Percentiles rank a stretch among this genome's conserved stretches.
phyloP scores from a whole-genome alignment of 2,797 vertebrate genomes.

The Chelonia mydas region DNA sequence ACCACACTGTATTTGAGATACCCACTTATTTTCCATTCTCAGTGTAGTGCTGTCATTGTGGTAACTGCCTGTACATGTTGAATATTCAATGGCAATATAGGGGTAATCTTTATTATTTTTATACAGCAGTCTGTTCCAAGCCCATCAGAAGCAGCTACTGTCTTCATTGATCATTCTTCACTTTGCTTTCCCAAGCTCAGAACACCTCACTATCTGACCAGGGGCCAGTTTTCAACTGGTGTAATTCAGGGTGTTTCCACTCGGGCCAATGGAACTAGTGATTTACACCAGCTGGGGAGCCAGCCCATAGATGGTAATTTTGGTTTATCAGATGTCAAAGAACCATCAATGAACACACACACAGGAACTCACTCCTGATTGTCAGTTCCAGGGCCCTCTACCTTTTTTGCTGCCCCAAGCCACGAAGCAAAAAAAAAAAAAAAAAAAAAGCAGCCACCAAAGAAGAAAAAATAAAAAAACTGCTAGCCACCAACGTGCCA shows the following conservation, averaged over 20 bases:
- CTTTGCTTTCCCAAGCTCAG: background rate
- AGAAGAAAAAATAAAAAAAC: too few species aligned
- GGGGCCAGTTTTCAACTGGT: background rate
- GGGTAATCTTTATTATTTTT: background rate
- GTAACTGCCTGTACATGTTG: background rate
- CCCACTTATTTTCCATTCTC: background rate
- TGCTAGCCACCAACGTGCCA: too few species aligned
- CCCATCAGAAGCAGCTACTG: fast-evolving
- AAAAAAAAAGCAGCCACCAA: too few species aligned
- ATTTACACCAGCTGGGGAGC: background rate
- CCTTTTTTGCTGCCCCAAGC: too few species aligned
- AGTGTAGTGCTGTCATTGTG: background rate
- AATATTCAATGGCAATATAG: background rate
- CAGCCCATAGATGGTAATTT: background rate
- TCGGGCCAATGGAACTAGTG: fast-evolving
- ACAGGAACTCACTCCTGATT: background rate
- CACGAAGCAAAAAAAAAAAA: too few species aligned
- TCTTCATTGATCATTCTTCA: background rate
- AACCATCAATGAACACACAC: background rate
- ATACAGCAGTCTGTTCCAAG: background rate
- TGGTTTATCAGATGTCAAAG: background rate
- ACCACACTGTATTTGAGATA: background rate
- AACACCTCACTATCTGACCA: background rate
- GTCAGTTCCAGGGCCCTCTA: too few species aligned
- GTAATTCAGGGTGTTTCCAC: background rate